Evolutionary conservation across 2,797 vertebrate genomes (phyloP).

Genomic region (Sebastes steindachneri): DNA sequence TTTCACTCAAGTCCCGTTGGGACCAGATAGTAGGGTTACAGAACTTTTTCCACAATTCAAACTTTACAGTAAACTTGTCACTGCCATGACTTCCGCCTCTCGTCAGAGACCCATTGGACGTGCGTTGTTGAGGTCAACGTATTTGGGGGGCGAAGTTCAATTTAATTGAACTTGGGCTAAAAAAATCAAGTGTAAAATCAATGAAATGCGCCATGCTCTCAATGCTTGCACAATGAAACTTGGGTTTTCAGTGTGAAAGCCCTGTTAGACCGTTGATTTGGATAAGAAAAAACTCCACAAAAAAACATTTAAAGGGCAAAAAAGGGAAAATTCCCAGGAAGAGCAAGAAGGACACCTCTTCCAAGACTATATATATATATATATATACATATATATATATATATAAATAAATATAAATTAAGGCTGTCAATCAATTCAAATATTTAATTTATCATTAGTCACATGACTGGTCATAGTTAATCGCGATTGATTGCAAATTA

Average conservation of each 20-base stretch:
- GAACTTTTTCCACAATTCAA: not conserved
- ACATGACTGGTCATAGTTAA: no score
- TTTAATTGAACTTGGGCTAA: not conserved
- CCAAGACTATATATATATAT: not conserved
- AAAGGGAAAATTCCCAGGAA: not conserved
- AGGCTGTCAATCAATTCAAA: no score
- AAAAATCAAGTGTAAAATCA: not conserved
- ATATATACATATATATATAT: no score
- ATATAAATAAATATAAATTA: no score
- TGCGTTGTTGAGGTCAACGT: not conserved
- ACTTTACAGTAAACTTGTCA: not conserved
- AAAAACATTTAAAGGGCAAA: not conserved
- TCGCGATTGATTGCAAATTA: no score
- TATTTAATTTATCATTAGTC: no score
- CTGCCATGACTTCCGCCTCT: no score
- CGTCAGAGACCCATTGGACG: not conserved
- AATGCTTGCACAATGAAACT: not conserved
- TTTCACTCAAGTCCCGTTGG: not conserved
- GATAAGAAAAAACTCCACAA: not conserved
- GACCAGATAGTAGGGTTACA: not conserved
- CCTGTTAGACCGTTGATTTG: not conserved
- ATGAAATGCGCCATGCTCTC: not conserved
- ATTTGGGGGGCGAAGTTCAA: not conserved
- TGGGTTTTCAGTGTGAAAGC: not conserved
- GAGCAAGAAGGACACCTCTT: not conserved